Base-by-base conservation (phyloP, 2,888 invertebrate genomes). In the Rapana venosa region DNA sequence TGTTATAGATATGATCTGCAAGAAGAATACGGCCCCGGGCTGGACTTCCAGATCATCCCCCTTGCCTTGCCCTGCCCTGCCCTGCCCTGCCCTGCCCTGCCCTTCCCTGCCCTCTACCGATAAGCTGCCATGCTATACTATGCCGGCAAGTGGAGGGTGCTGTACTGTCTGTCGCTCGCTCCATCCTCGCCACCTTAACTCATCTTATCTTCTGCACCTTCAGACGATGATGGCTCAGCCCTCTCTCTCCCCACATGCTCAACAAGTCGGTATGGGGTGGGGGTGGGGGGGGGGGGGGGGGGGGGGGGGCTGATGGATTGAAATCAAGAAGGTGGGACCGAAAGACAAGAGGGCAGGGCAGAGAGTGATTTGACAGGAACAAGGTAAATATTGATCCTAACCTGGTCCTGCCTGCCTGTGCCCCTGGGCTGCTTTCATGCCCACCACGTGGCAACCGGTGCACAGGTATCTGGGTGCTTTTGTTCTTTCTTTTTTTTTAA, bases 91-190 rank as follows among this genome's bases (percentile, higher is more conserved):
- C 47, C n/a, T n/a, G 47, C 47, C 47, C 47, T 8, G 36, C 32
- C n/a, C 1, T 35, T 32, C 35, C 66, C 20, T 66, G 87, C 36
- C 66, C 35, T 32, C 87, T 47, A 77, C 77, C 87, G 87, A 87
- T 87, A 87, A 87, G 77, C 36, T 17, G 13, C n/a, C 47, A 47
- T 47, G 47, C 47, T 47, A 8, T 47, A n/a, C 74, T 30, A 15
- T 70, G 66, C n/a, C 87, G 15, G 87, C 87, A 87, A 87, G 87
- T 87, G 87, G 87, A 58, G 58, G 35, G n/a, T 87, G 87, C n/a
- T n/a, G n/a, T n/a, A n/a, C n/a, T n/a, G n/a, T n/a, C n/a, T n/a
- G n/a, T n/a, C n/a, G n/a, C n/a, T 87, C 87, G 87, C 56, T 87
- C 87, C 35, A 30, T 77, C 87, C 30, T 87, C 77, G 47, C 74